Evolutionary conservation across 2,797 vertebrate genomes (phyloP), one percentile per base, ranked within the genome.

Genomic region (Jordanella pulchra): DNA sequence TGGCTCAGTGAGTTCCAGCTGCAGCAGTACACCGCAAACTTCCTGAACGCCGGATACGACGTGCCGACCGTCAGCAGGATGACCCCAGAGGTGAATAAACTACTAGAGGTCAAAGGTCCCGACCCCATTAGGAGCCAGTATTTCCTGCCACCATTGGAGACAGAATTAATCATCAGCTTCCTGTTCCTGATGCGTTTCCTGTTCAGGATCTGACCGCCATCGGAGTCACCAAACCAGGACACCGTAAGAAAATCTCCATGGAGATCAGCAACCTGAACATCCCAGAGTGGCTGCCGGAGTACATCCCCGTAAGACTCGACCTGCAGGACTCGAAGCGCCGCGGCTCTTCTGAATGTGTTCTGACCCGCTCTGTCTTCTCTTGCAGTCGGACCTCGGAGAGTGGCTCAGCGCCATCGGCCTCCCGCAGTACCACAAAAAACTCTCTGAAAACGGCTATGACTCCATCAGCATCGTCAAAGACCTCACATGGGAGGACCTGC

Each of bases 21-120:
- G 87, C 96, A 99, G 85, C 95, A 95, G 0, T 99, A 99, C 85
- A 96, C 94, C 0, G 84, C 87, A 51, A 98, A 97, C 94, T 99
- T 99, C 85, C 91, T 99, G 80, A 96, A 79, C 0, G 95, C 96
- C 0, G 97, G 97, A 28, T 99, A 99, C 0, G 98, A 99, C 0
- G 97, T 99, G 35, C 97, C 97, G 1, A 99, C 98, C 67, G 97
- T 99, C 91, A 99, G 97, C 90, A 95, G 98, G 72, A 98, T 99
- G 97, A 99, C 98, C 0, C 98, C 98, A 0, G 97, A 99, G 97
- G 98, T 99, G 39, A 69, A 12, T 4, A 15, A 39, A n/a, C 58
- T 50, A 47, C 35, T 39, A 17, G 3, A 0, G 35, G 35, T 45
- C 2, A 45, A 45, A 48, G 4, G 17, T 15, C 47, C 21, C 9